Base-by-base conservation (phyloP, 2,113 vertebrate genomes). In the Athene cunicularia region DNA sequence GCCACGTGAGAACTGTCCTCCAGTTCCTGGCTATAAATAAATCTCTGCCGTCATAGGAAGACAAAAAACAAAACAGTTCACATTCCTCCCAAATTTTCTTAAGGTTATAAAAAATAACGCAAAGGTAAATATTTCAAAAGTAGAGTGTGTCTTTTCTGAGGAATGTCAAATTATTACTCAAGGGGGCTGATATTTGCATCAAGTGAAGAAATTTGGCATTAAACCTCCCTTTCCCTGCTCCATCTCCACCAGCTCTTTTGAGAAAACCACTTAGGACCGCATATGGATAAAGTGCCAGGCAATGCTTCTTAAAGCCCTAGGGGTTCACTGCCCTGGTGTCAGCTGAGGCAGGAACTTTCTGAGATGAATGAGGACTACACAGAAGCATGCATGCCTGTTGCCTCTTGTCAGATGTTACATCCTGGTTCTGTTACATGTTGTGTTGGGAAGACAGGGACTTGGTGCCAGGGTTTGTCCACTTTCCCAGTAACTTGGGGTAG, bases 11-110 rank as follows among this genome's bases (percentile, higher is more conserved):
- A 96, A 93, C 96, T 95, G 93, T 95, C 96, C 94, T 95, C 76
- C 92, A 93, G 85, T 97, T 95, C 83, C 88, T 80, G 63, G 56
- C 96, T 97, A 97, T 97, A 98, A 98, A 97, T 97, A 98, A 87
- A 90, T 93, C 72, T 95, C 93, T 97, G 87, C 87, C 68, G 39
- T 97, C 96, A 97, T 80, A 97, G 91, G 80, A 97, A 90, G 94
- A 89, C 64, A 89, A 92, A 95, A 94, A 50, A 3, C 83, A 94
- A 96, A 97, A 87, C 76, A 95, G 82, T 89, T 92, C 88, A 90
- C 90, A 94, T 94, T 97, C 90, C 33, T 95, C 43, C 27, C 14
- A 74, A 92, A 70, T 88, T 92, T 97, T 95, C 79, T 88, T 93
- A 82, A 94, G 77, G 30, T 91, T 92, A 85, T 80, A 67, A 88